Evolutionary conservation across 2,888 invertebrate species (phyloP), one percentile per base, ranked within the genome.

Genomic region (Dinocampus coccinellae): DNA sequence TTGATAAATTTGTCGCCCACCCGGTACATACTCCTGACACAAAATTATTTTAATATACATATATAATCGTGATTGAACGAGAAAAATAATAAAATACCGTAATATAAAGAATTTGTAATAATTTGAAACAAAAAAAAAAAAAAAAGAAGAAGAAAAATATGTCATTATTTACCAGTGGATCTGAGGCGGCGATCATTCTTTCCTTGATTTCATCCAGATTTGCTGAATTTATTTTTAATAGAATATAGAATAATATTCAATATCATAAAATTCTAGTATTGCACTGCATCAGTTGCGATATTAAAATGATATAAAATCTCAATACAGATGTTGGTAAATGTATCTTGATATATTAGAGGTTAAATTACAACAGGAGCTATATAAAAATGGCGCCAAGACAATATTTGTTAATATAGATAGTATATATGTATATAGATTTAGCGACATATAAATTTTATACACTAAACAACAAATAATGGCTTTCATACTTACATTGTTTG

Each of bases 191-290:
- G 89, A 95, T 95, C 94, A 95, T 95, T 89, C 88, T 91, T 89
- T 92, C 92, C 89, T 90, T 92, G 90, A 91, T 91, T 88, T 93
- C 95, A 94, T 95, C 95, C 95, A 95, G 95, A 95, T 95, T 95
- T 93, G 93, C 91, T 84, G 86, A 81, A 57, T 57, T 62, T 63
- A 36, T 63, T 72, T 13, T 39, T 29, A 13, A 58, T 57, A 4
- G 2, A 47, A 16, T 16, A 47, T 13, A 47, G 20, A 7, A 47
- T 39, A 3, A 39, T n/a, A 3, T n/a, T 39, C 11, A n/a, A 39
- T 1, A 4, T 2, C 1, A n/a, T n/a, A n/a, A n/a, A n/a, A n/a
- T n/a, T n/a, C n/a, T n/a, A n/a, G n/a, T n/a, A n/a, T n/a, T n/a
- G n/a, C n/a, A n/a, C n/a, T n/a, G n/a, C n/a, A n/a, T n/a, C n/a